phyloP scores from a whole-genome alignment of 2,888 invertebrate genomes.

The Parnassius orleans region DNA sequence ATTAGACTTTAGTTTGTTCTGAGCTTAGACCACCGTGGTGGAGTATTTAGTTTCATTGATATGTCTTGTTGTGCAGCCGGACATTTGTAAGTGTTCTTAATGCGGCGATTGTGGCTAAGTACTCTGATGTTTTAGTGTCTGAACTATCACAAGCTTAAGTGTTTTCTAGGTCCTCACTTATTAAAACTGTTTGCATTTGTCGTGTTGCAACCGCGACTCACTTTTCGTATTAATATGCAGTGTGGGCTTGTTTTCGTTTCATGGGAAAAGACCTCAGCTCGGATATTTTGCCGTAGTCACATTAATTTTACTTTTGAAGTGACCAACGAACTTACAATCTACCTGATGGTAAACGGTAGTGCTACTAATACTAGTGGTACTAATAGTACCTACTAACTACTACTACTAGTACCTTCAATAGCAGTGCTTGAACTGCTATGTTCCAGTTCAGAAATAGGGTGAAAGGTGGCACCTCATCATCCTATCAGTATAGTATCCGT shows the following conservation, averaged over 20 bases:
- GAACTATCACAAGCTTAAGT: slow-evolving; percentile 17
- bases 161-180: slow-evolving; percentile 12
- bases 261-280: not conserved
- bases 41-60: slow-evolving; percentile 60
- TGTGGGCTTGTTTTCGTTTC: not conserved
- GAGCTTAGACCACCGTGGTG: slow-evolving; percentile 63
- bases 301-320: too few species aligned
- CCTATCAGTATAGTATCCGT: too few species aligned
- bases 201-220: slow-evolving; percentile 21
- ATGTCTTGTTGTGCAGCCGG: slow-evolving; percentile 53
- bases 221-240: slow-evolving; percentile 3
- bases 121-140: slow-evolving; percentile 23
- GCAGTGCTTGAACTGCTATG: too few species aligned
- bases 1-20: slow-evolving; percentile 63
- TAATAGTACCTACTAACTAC: too few species aligned
- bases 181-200: slow-evolving; percentile 13
- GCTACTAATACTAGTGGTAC: too few species aligned
- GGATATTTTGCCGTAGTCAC: too few species aligned
- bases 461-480: too few species aligned
- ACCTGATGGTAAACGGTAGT: too few species aligned
- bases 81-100: slow-evolving; percentile 68
- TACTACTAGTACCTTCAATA: too few species aligned
- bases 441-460: too few species aligned
- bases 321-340: too few species aligned
- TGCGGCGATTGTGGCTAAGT: slow-evolving; percentile 46